Evolutionary conservation across 2,113 vertebrate species (phyloP).

Genomic region (Dasyurus viverrinus): DNA sequence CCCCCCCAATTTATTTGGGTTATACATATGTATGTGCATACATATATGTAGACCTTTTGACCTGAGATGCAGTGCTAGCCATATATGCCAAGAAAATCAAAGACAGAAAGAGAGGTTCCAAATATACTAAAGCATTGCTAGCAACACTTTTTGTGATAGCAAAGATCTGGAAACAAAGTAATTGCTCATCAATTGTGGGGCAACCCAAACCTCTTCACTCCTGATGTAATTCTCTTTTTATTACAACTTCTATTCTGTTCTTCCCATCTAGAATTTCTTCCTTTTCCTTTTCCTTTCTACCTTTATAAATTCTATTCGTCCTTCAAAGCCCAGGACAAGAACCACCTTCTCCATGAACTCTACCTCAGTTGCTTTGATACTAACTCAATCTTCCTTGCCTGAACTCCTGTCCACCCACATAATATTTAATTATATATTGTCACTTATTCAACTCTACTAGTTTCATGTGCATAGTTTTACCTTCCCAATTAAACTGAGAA

Average conservation of each 20-base stretch:
- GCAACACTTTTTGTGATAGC: not conserved
- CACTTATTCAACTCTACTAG: conserved; percentile 1
- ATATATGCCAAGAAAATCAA: not conserved
- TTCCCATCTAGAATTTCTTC: not conserved
- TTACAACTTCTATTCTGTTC: not conserved
- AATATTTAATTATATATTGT: conserved; percentile 3
- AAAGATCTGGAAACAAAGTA: not conserved
- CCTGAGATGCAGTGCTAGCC: not conserved
- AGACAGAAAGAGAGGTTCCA: not conserved
- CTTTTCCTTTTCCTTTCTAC: not conserved
- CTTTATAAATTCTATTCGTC: not conserved
- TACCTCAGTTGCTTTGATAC: not conserved
- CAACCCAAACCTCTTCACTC: not conserved
- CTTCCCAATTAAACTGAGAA: not conserved
- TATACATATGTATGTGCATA: not conserved
- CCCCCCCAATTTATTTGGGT: not conserved
- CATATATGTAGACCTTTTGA: not conserved
- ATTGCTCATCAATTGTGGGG: not conserved
- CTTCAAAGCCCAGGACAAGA: not conserved
- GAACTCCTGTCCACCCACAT: conserved; percentile 2
- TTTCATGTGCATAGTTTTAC: conserved; percentile 1
- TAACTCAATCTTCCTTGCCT: not conserved
- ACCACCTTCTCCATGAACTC: conserved; percentile 3
- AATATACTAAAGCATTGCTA: not conserved
- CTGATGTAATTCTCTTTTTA: not conserved